Evolutionary conservation across 2,113 vertebrate species (phyloP), one percentile per base, ranked within the genome.

Genomic region (Excalfactoria chinensis): DNA sequence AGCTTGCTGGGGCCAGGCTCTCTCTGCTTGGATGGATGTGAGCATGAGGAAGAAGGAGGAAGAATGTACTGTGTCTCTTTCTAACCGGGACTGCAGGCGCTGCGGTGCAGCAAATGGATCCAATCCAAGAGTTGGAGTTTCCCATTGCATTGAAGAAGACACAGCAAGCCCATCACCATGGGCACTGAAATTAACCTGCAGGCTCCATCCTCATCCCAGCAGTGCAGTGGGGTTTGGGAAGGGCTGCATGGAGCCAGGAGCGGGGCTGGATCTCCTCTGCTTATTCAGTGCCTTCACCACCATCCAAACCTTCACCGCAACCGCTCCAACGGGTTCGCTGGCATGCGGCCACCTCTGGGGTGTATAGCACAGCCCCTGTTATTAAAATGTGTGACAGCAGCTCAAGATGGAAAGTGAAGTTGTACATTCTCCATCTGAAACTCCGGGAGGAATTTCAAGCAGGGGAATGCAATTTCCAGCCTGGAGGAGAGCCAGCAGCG

Each of bases 381-480:
- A 95, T 95, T 95, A 95, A 91, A 93, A 87, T 81, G 88, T 88
- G 92, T 90, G 94, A 91, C 91, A 95, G 93, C 92, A 93, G 94
- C 88, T 95, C 83, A 11, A 75, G 90, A 82, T 72, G 86, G 83
- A 91, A 93, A 93, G 94, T 70, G 95, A 96, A 93, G 93, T 72
- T 89, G 90, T 93, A 95, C 90, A 75, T 94, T 95, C 95, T 88
- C 90, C 90, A 94, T 95, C 95, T 90, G 95, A 96, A 94, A 82
- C 88, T 86, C 80, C 59, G 11, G 88, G 77, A 96, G 93, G 96
- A 95, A 95, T 96, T 92, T 95, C 93, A 92, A 93, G 90, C 92
- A 78, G 90, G 93, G 84, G 95, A 95, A 96, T 90, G 93, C 90
- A 95, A 95, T 96, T 96, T 95, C 92, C 93, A 95, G 93, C 90